phyloP scores from a whole-genome alignment of 1,140 invertebrate genomes.

The Anastrepha obliqua region DNA sequence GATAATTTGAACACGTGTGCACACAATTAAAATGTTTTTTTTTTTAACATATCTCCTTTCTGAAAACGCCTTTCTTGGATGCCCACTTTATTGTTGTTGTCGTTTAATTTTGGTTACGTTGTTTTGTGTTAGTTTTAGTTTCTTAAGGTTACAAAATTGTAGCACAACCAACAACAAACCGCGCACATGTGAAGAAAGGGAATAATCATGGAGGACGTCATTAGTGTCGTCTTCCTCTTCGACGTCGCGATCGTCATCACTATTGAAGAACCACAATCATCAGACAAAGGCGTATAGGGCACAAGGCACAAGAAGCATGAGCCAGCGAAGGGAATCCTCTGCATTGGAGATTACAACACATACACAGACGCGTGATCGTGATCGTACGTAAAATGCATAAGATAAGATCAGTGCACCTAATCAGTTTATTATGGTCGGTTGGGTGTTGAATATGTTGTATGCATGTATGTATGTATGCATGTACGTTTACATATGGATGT shows the following conservation, averaged over 20 bases:
- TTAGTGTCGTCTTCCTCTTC: background rate
- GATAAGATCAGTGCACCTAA: conserved; percentile 55
- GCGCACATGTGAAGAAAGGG: background rate
- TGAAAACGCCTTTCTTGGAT: background rate
- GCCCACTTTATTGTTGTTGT: background rate
- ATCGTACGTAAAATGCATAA: conserved; percentile 22
- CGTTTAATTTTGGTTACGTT: conserved; percentile 6
- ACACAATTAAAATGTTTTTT: conserved; percentile 63
- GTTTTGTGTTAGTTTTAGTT: background rate
- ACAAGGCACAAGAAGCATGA: conserved; percentile 8
- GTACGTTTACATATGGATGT: background rate
- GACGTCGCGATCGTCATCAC: background rate
- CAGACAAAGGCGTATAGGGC: conserved; percentile 1
- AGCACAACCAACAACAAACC: conserved; percentile 9
- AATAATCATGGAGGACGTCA: conserved; percentile 43
- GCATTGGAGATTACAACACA: conserved; percentile 4
- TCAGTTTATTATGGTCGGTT: conserved; percentile 48
- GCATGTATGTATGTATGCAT: background rate
- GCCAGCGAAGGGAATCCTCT: background rate
- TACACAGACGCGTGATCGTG: background rate
- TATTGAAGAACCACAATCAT: background rate
- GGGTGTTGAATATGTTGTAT: background rate
- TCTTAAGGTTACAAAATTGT: conserved; percentile 49
- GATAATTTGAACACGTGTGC: conserved; percentile 70
- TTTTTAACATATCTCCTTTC: background rate